A percentile compares a stretch with the other conserved stretches of the same genome.
phyloP scores from a whole-genome alignment of 37 sponge, comb jelly and placozoan species.

The Ianthella basta region DNA sequence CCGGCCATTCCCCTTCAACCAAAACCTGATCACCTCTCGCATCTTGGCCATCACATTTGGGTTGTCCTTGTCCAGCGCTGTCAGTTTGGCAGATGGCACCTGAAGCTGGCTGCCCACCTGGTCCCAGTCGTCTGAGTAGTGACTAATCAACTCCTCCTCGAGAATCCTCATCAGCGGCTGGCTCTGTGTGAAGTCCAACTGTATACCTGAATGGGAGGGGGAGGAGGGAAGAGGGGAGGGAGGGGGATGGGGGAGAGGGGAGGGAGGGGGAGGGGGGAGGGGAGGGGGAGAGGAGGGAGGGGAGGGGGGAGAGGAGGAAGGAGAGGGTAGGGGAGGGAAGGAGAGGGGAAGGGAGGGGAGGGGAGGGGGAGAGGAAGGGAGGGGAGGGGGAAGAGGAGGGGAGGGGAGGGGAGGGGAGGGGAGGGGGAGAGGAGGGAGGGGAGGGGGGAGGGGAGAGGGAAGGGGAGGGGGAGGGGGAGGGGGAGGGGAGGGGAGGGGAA shows the following conservation, averaged over 20 bases:
- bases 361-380: neutral
- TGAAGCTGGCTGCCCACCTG: conserved; percentile 1
- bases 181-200: neutral
- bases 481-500: neutral
- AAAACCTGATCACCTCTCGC: conserved; percentile 2
- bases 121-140: neutral
- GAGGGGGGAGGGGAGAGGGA: neutral
- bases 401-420: neutral
- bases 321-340: too few relatives aligned
- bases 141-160: neutral
- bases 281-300: neutral
- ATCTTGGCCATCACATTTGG: neutral
- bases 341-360: neutral
- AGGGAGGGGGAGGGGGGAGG: neutral
- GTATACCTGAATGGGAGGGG: neutral
- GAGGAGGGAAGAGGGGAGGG: neutral
- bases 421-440: neutral
- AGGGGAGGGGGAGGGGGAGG: neutral
- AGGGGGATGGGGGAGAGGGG: neutral
- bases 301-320: neutral
- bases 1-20: conserved; percentile 30
- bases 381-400: neutral
- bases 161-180: conserved; percentile 6
- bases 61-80: neutral
- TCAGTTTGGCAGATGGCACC: neutral